phyloP scores from a whole-genome alignment of 2,888 invertebrate species.

The Scaptodrosophila latifasciaeformis region DNA sequence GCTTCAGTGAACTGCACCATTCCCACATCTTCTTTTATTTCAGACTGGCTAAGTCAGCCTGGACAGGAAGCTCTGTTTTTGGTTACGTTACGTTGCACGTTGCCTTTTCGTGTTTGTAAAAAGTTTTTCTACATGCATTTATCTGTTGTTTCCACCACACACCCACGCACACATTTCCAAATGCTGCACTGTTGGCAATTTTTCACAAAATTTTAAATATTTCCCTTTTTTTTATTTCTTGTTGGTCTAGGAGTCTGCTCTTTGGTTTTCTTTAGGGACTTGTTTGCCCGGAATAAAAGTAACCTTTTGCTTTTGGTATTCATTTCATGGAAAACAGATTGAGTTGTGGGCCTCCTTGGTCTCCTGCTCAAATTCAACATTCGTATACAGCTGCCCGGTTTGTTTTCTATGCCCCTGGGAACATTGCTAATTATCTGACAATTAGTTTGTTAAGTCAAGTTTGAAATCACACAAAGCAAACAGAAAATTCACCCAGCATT shows the following conservation, averaged over 20 bases:
- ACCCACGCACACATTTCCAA: neutral
- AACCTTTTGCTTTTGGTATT: constrained; percentile 1
- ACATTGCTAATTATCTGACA: constrained; percentile 70
- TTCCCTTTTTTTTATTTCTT: constrained; percentile 30
- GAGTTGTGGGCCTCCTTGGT: constrained; percentile 11
- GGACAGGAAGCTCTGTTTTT: constrained; percentile 33
- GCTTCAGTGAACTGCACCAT: constrained; percentile 5
- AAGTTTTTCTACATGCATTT: constrained; percentile 61
- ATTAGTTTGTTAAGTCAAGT: constrained; percentile 64
- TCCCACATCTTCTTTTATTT: constrained; percentile 30
- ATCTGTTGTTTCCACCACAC: constrained; percentile 45
- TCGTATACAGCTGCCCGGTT: too few species aligned
- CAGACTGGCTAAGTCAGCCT: too few species aligned
- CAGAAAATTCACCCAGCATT: neutral
- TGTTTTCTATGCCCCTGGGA: constrained; percentile 35
- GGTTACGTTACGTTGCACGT: constrained; percentile 42
- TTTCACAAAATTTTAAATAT: constrained; percentile 61
- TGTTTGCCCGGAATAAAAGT: constrained; percentile 21
- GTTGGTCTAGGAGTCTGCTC: constrained; percentile 2
- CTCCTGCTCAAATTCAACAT: too few species aligned
- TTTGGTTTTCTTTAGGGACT: constrained; percentile 29
- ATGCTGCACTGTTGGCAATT: constrained; percentile 50
- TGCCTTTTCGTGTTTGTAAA: constrained; percentile 35
- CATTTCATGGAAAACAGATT: neutral
- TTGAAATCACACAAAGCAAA: constrained; percentile 38